Base-by-base conservation (phyloP, 2,797 vertebrate genomes). In the Semotilus atromaculatus region DNA sequence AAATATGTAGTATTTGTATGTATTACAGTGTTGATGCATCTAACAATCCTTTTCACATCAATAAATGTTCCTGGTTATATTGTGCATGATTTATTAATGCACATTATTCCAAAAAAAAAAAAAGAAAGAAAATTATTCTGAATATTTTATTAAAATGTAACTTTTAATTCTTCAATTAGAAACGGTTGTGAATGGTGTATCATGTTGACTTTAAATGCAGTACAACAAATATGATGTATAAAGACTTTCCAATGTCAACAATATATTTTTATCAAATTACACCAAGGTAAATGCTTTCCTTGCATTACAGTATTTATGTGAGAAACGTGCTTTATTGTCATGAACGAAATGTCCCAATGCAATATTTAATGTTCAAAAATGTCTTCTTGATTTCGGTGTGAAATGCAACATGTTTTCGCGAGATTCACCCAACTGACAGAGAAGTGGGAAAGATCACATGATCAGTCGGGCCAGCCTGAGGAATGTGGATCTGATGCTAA, bases 401-500 rank as follows among this genome's bases (percentile, higher is more conserved):
- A 80, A 80, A 80, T 66, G 21, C 60, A 64, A 13, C 26, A 7
- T 34, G 62, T 36, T 48, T 80, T 36, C 3, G 14, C 9, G 23
- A 36, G 31, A 53, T 53, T 68, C 29, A 36, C 62, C 19, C 3
- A 18, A 51, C 62, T 48, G 45, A 68, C 29, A 67, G 29, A 66
- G 7, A n/a, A 68, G 78, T 34, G 66, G 78, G 43, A 53, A 80
- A 51, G 29, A 68, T 53, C 78, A 40, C 74, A 10, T 58, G 43
- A 80, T 68, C 66, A 11, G 45, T 68, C 21, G 0, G 13, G 53
- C 31, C 14, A 68, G 31, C 45, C 45, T 7, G 90, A 92, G 89
- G 94, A 95, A 95, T 95, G 93, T 93, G 92, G 92, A 94, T 93
- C 92, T 89, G 91, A 94, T 93, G 91, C 86, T 87, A 82, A 88